Percentiles rank a stretch among this genome's conserved stretches.
These are phyloP conservation scores for Natrix natrix DNA, from an alignment of 2,797 vertebrate genomes.

Conservation along the genomic window DNA sequence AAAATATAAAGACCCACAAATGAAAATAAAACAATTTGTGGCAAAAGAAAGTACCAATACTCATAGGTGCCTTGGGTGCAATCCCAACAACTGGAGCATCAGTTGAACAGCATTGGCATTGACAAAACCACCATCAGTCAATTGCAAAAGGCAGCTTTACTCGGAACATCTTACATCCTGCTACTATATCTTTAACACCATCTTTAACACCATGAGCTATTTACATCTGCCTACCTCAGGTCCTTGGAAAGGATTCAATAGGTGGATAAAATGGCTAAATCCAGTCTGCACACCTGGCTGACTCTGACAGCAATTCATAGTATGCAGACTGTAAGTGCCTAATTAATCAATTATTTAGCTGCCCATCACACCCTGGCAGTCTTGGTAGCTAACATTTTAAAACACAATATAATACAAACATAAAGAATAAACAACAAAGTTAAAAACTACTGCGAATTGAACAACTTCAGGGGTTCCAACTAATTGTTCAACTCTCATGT, in stretches of 20 bases:
- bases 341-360: neutral
- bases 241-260: neutral
- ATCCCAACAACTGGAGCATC: neutral
- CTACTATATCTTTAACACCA: neutral
- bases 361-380: neutral
- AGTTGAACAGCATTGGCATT: neutral
- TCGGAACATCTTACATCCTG: neutral
- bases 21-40: neutral
- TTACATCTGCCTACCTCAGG: neutral
- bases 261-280: neutral
- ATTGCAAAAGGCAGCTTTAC: neutral
- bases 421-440: neutral
- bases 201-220: neutral
- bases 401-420: neutral
- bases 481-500: neutral
- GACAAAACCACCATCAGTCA: neutral
- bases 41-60: neutral
- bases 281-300: neutral
- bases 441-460: neutral
- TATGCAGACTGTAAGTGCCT: neutral
- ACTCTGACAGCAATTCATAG: neutral
- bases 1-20: neutral
- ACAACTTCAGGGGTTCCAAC: neutral
- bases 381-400: neutral
- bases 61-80: neutral